A percentile compares a stretch with the other conserved stretches of the same genome.
Conservation (phyloP, 2,797 vertebrate genomes). For the Ambastaia sidthimunki region DNA sequence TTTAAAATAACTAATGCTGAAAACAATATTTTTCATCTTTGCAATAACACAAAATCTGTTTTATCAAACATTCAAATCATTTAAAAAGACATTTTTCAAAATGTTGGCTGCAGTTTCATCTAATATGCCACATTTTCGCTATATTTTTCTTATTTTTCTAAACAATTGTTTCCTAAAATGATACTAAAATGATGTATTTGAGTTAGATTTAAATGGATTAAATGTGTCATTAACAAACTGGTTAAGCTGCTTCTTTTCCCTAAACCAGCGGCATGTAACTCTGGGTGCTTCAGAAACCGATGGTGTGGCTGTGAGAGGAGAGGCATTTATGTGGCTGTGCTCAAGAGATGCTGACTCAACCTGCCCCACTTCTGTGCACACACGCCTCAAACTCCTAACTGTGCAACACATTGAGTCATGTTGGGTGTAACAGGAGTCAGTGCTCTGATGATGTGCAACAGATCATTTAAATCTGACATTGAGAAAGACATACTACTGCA, state of each 20-base stretch:
- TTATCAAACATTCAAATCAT: no score
- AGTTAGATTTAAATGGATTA: background rate
- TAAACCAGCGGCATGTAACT: background rate
- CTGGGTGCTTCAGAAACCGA: background rate
- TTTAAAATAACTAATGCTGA: background rate
- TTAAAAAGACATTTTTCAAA: no score
- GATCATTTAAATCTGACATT: slow-evolving; percentile 51
- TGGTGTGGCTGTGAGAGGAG: background rate
- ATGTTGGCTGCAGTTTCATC: no score
- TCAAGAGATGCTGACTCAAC: slow-evolving; percentile 20
- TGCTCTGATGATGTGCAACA: slow-evolving; percentile 52
- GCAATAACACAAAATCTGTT: no score
- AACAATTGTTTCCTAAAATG: background rate
- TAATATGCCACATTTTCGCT: background rate
- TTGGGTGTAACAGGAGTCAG: background rate
- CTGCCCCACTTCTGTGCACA: slow-evolving; percentile 30
- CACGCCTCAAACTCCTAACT: slow-evolving; percentile 17
- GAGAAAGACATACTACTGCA: slow-evolving; percentile 65
- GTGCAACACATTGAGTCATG: slow-evolving; percentile 16
- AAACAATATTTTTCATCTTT: no score
- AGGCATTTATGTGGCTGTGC: background rate
- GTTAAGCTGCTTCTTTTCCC: background rate
- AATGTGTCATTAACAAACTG: background rate
- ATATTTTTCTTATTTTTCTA: background rate
- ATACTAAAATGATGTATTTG: background rate